phyloP scores from a whole-genome alignment of 2,797 vertebrate species.

The Hypotaenidia okinawae region DNA sequence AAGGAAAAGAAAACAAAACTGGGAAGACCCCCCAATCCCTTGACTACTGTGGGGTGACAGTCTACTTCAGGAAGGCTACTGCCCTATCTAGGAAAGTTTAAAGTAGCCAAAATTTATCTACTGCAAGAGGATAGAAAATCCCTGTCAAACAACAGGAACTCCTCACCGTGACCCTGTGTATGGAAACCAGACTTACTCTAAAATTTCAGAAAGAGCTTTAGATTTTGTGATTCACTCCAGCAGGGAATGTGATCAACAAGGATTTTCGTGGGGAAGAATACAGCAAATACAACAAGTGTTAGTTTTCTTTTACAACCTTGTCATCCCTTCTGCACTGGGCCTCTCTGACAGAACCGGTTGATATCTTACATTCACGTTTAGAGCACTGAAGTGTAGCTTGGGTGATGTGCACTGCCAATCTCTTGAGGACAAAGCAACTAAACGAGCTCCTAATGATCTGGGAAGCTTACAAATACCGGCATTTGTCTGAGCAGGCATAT shows the following conservation, averaged over 20 bases:
- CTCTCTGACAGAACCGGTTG: neutral
- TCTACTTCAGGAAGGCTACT: neutral
- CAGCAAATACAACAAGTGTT: neutral
- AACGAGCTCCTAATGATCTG: neutral
- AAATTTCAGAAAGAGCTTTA: neutral
- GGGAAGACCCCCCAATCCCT: neutral
- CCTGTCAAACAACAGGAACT: neutral
- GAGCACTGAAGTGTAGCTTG: neutral
- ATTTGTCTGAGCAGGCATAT: neutral
- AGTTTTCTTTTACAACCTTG: neutral
- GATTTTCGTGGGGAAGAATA: neutral
- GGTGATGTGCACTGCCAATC: neutral
- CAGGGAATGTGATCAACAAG: neutral
- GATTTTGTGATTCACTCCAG: neutral
- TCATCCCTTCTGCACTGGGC: neutral
- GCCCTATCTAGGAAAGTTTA: neutral
- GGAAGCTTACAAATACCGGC: neutral
- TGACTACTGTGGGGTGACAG: rapidly evolving
- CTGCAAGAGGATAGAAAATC: neutral
- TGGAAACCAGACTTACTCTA: neutral
- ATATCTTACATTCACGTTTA: neutral
- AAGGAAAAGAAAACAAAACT: neutral
- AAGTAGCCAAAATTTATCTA: neutral
- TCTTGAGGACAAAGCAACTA: neutral
- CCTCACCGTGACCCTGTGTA: neutral